Conservation (phyloP, 2,888 invertebrate genomes). For the Tetranychus truncatus region DNA sequence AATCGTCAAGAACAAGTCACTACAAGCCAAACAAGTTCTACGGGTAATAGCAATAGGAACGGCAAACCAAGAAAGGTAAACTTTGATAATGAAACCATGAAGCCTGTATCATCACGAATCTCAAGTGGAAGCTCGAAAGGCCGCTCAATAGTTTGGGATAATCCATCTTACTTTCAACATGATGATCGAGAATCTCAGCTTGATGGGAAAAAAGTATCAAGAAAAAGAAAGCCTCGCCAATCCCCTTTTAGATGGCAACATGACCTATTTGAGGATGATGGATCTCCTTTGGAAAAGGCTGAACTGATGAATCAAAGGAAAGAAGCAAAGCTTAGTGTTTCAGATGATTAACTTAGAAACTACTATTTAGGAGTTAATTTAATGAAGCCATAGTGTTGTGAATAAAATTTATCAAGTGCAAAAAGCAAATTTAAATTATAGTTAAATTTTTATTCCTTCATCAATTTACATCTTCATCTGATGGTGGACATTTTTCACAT, state of each 20-base stretch:
- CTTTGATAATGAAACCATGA: not conserved
- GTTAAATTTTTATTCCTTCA: too few relatives aligned
- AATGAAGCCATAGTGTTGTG: not conserved
- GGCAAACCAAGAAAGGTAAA: not conserved
- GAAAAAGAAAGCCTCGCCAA: not conserved
- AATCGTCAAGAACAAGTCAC: not conserved
- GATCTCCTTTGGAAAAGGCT: not conserved
- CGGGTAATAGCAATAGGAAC: not conserved
- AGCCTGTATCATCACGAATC: not conserved
- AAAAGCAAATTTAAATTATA: not conserved
- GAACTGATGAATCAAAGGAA: not conserved
- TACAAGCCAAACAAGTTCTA: not conserved
- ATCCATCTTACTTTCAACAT: conserved; percentile 8
- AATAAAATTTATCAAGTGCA: not conserved
- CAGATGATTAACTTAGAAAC: not conserved
- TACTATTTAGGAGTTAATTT: not conserved
- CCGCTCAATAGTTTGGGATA: not conserved
- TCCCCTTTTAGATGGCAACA: conserved; percentile 2
- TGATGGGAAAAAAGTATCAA: not conserved
- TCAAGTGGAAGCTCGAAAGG: not conserved
- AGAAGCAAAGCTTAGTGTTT: not conserved
- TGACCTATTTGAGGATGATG: conserved; percentile 7
- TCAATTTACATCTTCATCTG: too few relatives aligned
- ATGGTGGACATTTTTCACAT: too few relatives aligned
- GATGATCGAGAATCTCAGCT: conserved; percentile 8